Evolutionary conservation across 2,113 vertebrate species (phyloP), one percentile per base, ranked within the genome.

Genomic region (Pseudopodoces humilis): DNA sequence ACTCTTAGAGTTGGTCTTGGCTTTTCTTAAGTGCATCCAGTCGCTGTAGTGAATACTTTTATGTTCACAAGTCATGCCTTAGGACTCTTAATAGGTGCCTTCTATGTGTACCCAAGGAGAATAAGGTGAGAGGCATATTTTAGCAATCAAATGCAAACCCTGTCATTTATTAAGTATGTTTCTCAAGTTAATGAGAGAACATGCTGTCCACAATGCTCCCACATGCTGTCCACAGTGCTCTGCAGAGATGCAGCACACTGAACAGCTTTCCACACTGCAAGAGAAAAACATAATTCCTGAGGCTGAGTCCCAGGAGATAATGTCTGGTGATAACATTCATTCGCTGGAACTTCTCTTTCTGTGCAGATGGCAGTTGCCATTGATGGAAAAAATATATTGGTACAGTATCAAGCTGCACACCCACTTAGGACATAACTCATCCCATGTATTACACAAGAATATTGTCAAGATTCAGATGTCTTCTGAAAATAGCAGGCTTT

Each of bases 251-350:
- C 55, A 0, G 5, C 87, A n/a, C 21, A 2, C 64, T 60, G 75
- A 78, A n/a, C 52, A 82, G 10, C 84, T 94, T 96, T 88, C 82
- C 83, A 79, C 52, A 44, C 17, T 58, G 88, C 56, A 44, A 90
- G 83, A 93, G 65, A 75, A 92, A 95, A 75, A 88, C 55, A 62
- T 79, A 60, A 78, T 95, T 93, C 78, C 74, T 82, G 39, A 87
- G 62, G 79, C 55, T 30, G 55, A 13, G 15, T 75, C 78, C 56
- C 69, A 52, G 33, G 64, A 94, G 58, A 23, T 68, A 70, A 80
- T 8, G 88, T 94, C 94, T 97, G 96, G 92, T 86, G 93, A 91
- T 96, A 93, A 77, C 92, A 94, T 94, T 92, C 43, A 70, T 90
- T 95, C 10, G 5, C 58, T 92, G 95, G 91, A 96, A 93, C 75